Evolutionary conservation across 92 coral and sea anemone genomes (phyloP), one percentile per base, ranked within the genome.

Genomic region (Paramuricea clavata): DNA sequence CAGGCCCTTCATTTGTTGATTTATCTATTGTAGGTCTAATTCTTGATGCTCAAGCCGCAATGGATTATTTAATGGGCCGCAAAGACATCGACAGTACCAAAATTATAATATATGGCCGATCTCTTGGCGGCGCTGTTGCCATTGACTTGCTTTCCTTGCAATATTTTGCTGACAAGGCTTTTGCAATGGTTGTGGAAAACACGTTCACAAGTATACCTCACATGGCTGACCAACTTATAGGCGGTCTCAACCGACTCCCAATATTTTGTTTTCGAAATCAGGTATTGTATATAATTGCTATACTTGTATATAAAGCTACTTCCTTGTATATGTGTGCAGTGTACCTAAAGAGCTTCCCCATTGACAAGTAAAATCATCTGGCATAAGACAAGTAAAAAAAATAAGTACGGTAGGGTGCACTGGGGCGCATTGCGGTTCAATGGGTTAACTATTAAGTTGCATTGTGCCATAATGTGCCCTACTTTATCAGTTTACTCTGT

Each of bases 71-170:
- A 35, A 54, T 97, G 64, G 92, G 94, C 30, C 95, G 98, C 19
- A 90, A 85, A 36, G 99, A 97, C 82, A 91, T 97, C 17, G 99
- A 97, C 70, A 86, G 78, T n/a, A 90, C 78, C 26, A 95, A 93
- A 89, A 92, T 97, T 73, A 90, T 97, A 13, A 74, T 97, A 74
- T 97, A 93, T 90, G 99, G 99, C 36, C 91, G 99, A 13, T 97
- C 99, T 5, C 89, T 97, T 78, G 99, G 99, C 33, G 99, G 99
- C 13, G 98, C 98, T 3, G 99, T 97, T 4, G 99, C 99, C 1
- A 90, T 97, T 65, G 89, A 89, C 81, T 77, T 97, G 76, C 94
- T 94, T 12, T 91, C 99, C 22, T 50, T 49, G 22, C 95, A 94
- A 23, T 84, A 83, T 22, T 97, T 91, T 71, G 52, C 76, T 39